Evolutionary conservation across 1,140 invertebrate species (phyloP), one percentile per base, ranked within the genome.

Genomic region (Onthophagus taurus): DNA sequence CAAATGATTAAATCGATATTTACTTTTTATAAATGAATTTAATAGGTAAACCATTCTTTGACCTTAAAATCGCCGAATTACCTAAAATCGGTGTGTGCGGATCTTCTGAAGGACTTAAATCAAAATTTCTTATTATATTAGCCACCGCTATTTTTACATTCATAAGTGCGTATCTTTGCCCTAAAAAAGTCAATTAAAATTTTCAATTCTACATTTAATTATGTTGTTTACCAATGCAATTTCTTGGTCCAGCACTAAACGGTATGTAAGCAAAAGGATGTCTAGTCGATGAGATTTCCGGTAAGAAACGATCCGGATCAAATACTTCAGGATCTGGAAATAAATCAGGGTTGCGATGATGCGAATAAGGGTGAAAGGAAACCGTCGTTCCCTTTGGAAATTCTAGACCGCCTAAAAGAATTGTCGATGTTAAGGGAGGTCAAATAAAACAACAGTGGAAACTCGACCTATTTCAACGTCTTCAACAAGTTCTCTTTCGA

Each of bases 271-370:
- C 69, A 50, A 70, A 81, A 1, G 75, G 74, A 55, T 79, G 69
- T 39, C 77, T 65, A 17, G 71, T 66, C 18, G 61, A 58, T 19
- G 64, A 64, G 55, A 77, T 76, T 47, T 76, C 71, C 7, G 75
- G 71, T 19, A 78, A 58, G 61, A 88, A 89, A 51, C 82, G 67
- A 37, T 87, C 81, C 0, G 85, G 85, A 60, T 85, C 73, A 58
- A 83, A 89, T 36, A 65, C 61, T 23, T 80, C 71, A 1, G 85
- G 83, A 43, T 87, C 70, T 19, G 74, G 70, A 56, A 76, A 89
- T 16, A 72, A 54, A 13, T 75, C 63, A 2, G 71, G 31, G 78
- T 69, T n/a, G 23, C n/a, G 23, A 59, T 89, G 85, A 23, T 87
- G 57, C 35, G 71, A 66, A 30, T 68, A 71, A n/a, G 70, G 64